Evolutionary conservation across 2,113 vertebrate species (phyloP), one percentile per base, ranked within the genome.

Genomic region (Ailuropoda melanoleuca): DNA sequence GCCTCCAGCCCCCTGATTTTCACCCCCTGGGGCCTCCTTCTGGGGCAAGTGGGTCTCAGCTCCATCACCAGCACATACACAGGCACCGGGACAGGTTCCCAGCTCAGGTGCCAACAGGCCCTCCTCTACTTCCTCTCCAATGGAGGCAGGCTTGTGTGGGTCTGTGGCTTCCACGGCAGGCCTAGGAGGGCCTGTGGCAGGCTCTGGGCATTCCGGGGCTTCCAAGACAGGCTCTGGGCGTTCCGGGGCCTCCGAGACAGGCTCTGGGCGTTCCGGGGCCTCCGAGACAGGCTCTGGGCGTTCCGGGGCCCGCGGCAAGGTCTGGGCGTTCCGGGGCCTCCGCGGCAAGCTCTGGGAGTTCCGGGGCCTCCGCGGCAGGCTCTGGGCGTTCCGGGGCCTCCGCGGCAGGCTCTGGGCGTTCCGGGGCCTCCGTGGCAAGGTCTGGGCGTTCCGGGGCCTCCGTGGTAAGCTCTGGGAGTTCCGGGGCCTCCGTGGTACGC

Each of bases 11-110:
- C 14, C 12, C n/a, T 53, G 90, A 50, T 43, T 78, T 21, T n/a
- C 84, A 12, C 24, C 6, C 9, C 62, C 34, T 0, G 0, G 18
- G 14, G 53, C 43, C 2, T 72, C 64, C 37, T 66, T 31, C 7
- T 88, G 74, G 6, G n/a, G 74, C 0, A 48, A 82, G 12, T 34
- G 4, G 14, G 90, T 37, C 31, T 97, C 90, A 0, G 29, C 31
- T 31, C 90, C 88, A 15, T 95, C 75, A 8, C 93, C 96, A 0
- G 48, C 55, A 4, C 84, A 78, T 13, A 92, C 91, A 29, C 1
- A 64, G 50, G 88, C 85, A 2, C 95, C 74, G 9, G 91, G 83
- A 82, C 15, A 3, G 12, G 50, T 84, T 97, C 48, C 92, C 85
- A 0, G 6, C 6, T 60, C 8, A 1, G 23, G 21, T 6, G 17